These are phyloP conservation scores for Beroe ovata DNA, from an alignment of 37 sponge, comb jelly and placozoan genomes.

Conservation along the genomic window DNA sequence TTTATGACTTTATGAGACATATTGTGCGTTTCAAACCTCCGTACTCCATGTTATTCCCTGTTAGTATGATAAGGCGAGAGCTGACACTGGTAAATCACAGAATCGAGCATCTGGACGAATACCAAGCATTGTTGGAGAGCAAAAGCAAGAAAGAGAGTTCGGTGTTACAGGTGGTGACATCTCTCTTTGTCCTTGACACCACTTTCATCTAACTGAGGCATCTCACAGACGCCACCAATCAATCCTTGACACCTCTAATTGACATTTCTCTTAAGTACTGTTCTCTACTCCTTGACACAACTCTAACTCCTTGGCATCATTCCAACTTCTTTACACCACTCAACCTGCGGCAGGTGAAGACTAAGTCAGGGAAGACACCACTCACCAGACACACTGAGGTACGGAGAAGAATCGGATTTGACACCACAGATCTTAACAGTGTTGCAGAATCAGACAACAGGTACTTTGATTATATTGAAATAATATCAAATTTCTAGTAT, in stretches of 20 bases:
- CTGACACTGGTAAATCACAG: slow-evolving; percentile 33
- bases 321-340: neutral
- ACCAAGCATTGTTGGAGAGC: slow-evolving; percentile 40
- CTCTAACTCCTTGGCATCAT: neutral
- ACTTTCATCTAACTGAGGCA: neutral
- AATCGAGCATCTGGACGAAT: slow-evolving; percentile 31
- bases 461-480: neutral
- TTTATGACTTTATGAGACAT: too few species aligned
- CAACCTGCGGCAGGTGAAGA: neutral
- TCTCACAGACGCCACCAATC: neutral
- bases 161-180: slow-evolving; percentile 37
- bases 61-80: slow-evolving; percentile 47
- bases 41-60: neutral
- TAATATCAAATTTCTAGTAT: neutral
- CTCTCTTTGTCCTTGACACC: neutral
- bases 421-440: slow-evolving; percentile 48
- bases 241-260: neutral
- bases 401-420: slow-evolving; percentile 20
- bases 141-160: slow-evolving; percentile 10
- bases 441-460: slow-evolving; percentile 53
- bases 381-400: slow-evolving; percentile 13
- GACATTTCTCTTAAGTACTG: too few species aligned
- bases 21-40: too few species aligned
- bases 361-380: neutral
- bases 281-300: neutral